A percentile compares a stretch with the other conserved stretches of the same genome.
Evolutionary conservation across 92 coral and sea anemone genomes (phyloP).

Genomic region (Porites cylindrica): DNA sequence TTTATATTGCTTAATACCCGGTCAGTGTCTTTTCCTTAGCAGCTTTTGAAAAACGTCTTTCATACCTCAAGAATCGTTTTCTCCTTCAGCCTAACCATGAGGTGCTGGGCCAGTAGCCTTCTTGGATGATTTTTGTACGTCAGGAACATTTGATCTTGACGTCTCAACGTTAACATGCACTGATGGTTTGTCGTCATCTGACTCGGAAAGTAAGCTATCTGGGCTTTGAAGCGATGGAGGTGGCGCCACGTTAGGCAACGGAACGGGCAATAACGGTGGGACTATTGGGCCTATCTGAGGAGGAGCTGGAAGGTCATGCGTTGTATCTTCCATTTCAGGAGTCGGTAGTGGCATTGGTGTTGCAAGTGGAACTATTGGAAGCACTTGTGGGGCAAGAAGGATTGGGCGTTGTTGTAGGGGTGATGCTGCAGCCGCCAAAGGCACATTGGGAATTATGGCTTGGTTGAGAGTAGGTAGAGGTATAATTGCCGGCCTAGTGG

Average conservation of each 20-base stretch:
- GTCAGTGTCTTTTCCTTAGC: neutral
- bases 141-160: constrained; percentile 92
- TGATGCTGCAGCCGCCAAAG: constrained; percentile 27
- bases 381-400: constrained; percentile 37
- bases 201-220: constrained; percentile 40
- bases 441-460: constrained; percentile 22
- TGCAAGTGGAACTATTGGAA: constrained; percentile 56
- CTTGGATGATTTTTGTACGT: constrained; percentile 1
- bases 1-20: neutral
- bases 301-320: constrained; percentile 21
- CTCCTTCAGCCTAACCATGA: constrained; percentile 40
- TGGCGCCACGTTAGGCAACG: constrained; percentile 41
- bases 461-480: constrained; percentile 27
- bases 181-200: constrained; percentile 88
- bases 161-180: constrained; percentile 95
- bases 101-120: constrained; percentile 22
- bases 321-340: neutral
- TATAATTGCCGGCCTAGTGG: constrained; percentile 15
- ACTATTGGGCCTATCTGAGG: constrained; percentile 25
- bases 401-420: constrained; percentile 33
- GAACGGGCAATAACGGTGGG: constrained; percentile 33
- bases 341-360: constrained; percentile 27
- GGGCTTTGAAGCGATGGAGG: constrained; percentile 14
- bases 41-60: constrained; percentile 10
- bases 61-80: constrained; percentile 38